Percentiles rank a stretch among this genome's conserved stretches.
Evolutionary conservation across 2,797 vertebrate species (phyloP).

Genomic region (Spondyliosoma cantharus): DNA sequence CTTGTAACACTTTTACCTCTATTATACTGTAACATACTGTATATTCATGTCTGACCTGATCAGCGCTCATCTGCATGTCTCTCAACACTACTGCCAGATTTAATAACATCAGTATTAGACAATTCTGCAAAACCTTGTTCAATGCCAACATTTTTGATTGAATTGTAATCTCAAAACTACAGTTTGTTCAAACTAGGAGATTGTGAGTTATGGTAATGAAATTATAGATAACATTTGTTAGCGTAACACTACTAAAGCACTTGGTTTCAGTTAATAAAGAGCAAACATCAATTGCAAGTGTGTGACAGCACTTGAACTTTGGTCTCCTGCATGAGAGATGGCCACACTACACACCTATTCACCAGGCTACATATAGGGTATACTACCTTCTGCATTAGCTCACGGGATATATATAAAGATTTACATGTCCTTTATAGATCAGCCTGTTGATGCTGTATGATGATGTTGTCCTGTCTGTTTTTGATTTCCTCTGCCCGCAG

Average conservation of each 20-base stretch:
- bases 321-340: neutral
- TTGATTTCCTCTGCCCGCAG: conserved; percentile 64
- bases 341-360: too few species aligned
- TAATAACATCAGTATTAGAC: neutral
- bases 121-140: neutral
- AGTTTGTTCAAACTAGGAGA: neutral
- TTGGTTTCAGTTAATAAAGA: too few species aligned
- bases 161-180: neutral
- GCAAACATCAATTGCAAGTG: neutral
- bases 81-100: neutral
- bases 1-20: neutral
- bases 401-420: neutral
- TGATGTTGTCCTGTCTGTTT: conserved; percentile 7
- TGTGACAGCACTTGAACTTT: neutral
- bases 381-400: neutral
- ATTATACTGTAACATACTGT: neutral
- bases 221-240: neutral
- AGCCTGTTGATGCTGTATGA: conserved; percentile 3
- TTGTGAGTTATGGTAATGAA: neutral
- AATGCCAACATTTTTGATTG: neutral
- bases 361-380: neutral
- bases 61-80: neutral
- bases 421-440: neutral
- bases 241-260: neutral
- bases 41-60: neutral